Evolutionary conservation across 2,113 vertebrate genomes (phyloP).

Genomic region (Noctilio leporinus): DNA sequence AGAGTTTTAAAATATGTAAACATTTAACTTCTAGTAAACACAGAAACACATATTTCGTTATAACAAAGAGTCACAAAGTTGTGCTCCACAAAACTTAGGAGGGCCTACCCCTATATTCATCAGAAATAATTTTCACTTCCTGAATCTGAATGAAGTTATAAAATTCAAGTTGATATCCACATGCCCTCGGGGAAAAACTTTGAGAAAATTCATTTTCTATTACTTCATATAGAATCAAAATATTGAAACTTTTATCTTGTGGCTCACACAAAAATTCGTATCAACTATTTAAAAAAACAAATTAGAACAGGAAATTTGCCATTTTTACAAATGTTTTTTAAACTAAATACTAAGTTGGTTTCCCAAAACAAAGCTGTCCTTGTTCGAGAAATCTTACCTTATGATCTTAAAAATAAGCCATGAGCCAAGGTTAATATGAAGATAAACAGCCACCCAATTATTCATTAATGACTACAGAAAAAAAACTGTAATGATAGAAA

Average conservation of each 20-base stretch:
- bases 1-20: neutral
- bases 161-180: neutral
- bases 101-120: neutral
- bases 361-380: neutral
- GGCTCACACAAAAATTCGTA: neutral
- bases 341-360: neutral
- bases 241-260: neutral
- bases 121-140: neutral
- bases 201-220: neutral
- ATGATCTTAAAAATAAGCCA: neutral
- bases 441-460: neutral
- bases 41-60: neutral
- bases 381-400: neutral
- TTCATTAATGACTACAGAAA: neutral
- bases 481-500: conserved; percentile 6
- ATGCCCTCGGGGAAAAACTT: neutral
- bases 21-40: neutral
- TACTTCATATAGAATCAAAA: neutral
- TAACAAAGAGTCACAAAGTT: neutral
- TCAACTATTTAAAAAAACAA: neutral
- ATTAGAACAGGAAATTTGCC: neutral
- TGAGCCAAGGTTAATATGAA: neutral
- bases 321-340: neutral
- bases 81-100: neutral
- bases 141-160: neutral